A percentile compares a stretch with the other conserved stretches of the same genome.
Evolutionary conservation across 1,140 invertebrate species (phyloP).

Genomic region (Anthonomus grandis): DNA sequence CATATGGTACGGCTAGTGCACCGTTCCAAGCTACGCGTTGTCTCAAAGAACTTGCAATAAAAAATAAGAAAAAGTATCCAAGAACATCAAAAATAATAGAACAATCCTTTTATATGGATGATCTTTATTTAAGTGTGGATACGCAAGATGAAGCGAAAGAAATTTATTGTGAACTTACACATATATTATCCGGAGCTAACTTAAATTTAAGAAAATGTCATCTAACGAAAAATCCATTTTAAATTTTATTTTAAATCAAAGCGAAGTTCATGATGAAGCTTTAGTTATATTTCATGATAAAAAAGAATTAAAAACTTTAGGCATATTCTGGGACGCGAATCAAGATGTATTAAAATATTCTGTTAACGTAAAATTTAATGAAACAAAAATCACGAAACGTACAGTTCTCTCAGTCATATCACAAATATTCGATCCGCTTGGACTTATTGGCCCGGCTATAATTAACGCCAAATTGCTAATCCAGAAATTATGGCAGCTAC

Average conservation of each 20-base stretch:
- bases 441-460: conserved; percentile 40
- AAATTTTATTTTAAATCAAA: neutral
- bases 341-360: conserved; percentile 32
- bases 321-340: conserved; percentile 35
- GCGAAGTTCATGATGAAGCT: neutral
- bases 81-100: conserved; percentile 33
- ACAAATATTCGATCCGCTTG: conserved; percentile 38
- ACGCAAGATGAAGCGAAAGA: conserved; percentile 10
- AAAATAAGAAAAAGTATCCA: conserved; percentile 31
- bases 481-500: conserved; percentile 45
- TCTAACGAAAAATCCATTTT: neutral
- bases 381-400: conserved; percentile 30
- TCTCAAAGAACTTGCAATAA: conserved; percentile 24
- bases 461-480: conserved; percentile 47
- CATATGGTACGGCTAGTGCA: conserved; percentile 34
- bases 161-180: neutral
- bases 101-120: conserved; percentile 48
- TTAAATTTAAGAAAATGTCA: neutral
- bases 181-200: neutral
- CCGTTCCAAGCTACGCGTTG: conserved; percentile 33
- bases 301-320: conserved; percentile 20
- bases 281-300: neutral
- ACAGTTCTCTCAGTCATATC: conserved; percentile 34
- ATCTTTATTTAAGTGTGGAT: conserved; percentile 48
- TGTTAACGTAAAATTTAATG: conserved; percentile 17